These are phyloP conservation scores for Plectrocnemia conspersa DNA, from an alignment of 1,140 invertebrate genomes.

Conservation along the genomic window DNA sequence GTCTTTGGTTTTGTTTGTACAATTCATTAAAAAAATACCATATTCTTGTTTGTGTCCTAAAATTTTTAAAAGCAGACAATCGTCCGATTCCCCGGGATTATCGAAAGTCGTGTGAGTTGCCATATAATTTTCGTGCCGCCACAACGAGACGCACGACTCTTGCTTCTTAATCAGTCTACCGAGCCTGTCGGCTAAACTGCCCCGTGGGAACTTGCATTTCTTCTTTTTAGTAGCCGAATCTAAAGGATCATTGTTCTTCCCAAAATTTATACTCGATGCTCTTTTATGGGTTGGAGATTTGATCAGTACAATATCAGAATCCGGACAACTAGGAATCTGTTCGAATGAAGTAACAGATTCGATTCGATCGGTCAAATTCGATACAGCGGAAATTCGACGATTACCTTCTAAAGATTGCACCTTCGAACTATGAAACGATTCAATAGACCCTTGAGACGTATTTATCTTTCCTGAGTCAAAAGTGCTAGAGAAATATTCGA, in stretches of 20 bases:
- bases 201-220: slow-evolving; percentile 4
- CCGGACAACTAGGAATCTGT: too few species aligned
- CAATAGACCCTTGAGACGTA: too few species aligned
- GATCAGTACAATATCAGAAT: too few species aligned
- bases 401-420: too few species aligned
- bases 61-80: neutral
- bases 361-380: neutral
- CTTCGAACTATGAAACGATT: too few species aligned
- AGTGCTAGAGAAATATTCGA: too few species aligned
- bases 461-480: too few species aligned
- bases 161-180: slow-evolving; percentile 21
- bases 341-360: neutral
- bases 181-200: slow-evolving; percentile 15
- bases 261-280: neutral
- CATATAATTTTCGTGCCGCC: slow-evolving; percentile 20
- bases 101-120: slow-evolving; percentile 6
- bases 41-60: neutral
- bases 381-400: too few species aligned
- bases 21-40: slow-evolving; percentile 8
- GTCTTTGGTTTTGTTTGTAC: neutral
- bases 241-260: neutral
- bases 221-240: neutral
- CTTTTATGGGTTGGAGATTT: neutral
- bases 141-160: slow-evolving; percentile 16
- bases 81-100: neutral